Conservation (phyloP, 2,888 invertebrate genomes). For the Trypoxylon attenuatum region DNA sequence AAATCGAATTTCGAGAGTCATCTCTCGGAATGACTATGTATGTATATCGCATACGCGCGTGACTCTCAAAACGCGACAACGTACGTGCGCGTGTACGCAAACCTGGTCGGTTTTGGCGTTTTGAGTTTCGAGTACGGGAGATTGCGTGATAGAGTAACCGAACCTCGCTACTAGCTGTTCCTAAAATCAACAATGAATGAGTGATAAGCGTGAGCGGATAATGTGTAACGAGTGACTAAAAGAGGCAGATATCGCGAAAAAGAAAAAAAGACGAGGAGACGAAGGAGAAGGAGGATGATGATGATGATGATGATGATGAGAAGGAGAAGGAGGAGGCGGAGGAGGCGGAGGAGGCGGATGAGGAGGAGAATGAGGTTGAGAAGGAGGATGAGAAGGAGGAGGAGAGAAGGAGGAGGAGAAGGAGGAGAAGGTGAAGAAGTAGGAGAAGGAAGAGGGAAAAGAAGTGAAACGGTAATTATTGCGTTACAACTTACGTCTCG, state of each 20-base stretch:
- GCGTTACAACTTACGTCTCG: slow-evolving; percentile 26
- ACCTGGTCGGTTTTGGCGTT: slow-evolving; percentile 61
- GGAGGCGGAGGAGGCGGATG: not conserved
- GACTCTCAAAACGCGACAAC: slow-evolving; percentile 50
- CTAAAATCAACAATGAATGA: slow-evolving; percentile 74
- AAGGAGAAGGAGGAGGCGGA: not conserved
- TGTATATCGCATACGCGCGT: slow-evolving; percentile 32
- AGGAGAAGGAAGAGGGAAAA: not conserved
- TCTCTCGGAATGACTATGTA: slow-evolving; percentile 30
- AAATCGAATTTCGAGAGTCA: slow-evolving; percentile 19
- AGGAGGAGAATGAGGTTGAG: not conserved
- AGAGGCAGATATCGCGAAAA: slow-evolving; percentile 46
- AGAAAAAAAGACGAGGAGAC: slow-evolving; percentile 12
- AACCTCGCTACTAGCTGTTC: slow-evolving; percentile 74
- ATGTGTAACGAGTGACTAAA: slow-evolving; percentile 56
- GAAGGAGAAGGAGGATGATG: slow-evolving; percentile 36
- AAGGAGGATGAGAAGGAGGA: slow-evolving; percentile 8
- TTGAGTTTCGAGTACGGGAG: slow-evolving; percentile 67
- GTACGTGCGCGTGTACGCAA: slow-evolving; percentile 69
- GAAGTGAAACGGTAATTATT: slow-evolving; percentile 26
- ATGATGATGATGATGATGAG: no score
- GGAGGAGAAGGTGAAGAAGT: not conserved
- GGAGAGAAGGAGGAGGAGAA: not conserved
- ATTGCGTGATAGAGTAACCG: slow-evolving; percentile 74
- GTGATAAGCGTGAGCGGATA: slow-evolving; percentile 70